A percentile compares a stretch with the other conserved stretches of the same genome.
These are phyloP conservation scores for Tretioscincus oriximinensis DNA, from an alignment of 2,113 vertebrate species.

Conservation along the genomic window DNA sequence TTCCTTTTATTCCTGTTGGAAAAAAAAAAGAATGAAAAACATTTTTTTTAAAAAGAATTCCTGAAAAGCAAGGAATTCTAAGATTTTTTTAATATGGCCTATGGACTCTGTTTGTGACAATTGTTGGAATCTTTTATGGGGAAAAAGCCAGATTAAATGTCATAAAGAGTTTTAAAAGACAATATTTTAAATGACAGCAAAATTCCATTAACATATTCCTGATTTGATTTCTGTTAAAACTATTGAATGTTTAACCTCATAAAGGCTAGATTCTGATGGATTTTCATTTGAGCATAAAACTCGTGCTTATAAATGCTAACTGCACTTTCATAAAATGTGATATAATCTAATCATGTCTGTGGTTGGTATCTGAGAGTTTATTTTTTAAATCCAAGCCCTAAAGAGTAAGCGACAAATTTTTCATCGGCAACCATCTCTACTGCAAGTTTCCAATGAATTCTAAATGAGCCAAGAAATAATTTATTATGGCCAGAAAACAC, in stretches of 20 bases:
- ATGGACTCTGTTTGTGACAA: background rate
- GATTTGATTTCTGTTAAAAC: background rate
- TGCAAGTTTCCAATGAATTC: slow-evolving; percentile 32
- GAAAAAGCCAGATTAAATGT: background rate
- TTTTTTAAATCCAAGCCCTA: background rate
- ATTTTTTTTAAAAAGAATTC: too few relatives aligned
- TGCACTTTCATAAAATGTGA: background rate
- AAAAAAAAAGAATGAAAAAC: too few relatives aligned
- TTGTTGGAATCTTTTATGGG: background rate
- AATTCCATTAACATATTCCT: slow-evolving; percentile 2
- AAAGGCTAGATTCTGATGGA: slow-evolving; percentile 3
- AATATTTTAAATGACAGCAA: slow-evolving; percentile 1
- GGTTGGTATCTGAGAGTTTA: background rate
- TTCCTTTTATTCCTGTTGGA: too few relatives aligned
- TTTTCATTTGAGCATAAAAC: background rate
- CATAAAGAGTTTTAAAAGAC: background rate
- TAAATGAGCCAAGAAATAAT: slow-evolving; percentile 3
- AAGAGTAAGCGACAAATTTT: slow-evolving; percentile 33
- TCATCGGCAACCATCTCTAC: background rate
- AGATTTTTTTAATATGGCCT: background rate
- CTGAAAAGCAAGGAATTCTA: too few relatives aligned
- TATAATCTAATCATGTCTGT: background rate
- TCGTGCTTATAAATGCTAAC: background rate
- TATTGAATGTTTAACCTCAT: background rate
- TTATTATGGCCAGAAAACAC: background rate